Percentiles rank a stretch among this genome's conserved stretches.
These are phyloP conservation scores for Synaphobranchus kaupii DNA, from an alignment of 2,797 vertebrate genomes.

Conservation along the genomic window DNA sequence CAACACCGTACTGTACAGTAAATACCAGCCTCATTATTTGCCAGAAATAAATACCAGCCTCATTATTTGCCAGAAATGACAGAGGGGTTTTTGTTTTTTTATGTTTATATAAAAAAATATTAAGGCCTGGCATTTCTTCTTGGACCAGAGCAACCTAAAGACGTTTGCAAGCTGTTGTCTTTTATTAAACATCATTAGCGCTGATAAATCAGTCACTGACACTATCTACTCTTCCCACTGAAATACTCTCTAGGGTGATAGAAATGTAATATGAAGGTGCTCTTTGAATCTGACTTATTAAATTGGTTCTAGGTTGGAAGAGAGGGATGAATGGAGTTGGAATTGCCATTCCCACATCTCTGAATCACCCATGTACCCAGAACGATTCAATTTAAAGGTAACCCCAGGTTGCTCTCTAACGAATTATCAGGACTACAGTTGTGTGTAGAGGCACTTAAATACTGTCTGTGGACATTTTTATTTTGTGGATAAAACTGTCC, in stretches of 20 bases:
- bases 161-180: background rate
- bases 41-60: background rate
- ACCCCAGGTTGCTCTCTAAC: background rate
- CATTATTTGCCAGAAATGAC: background rate
- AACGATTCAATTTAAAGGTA: background rate
- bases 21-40: background rate
- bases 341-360: background rate
- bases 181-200: background rate
- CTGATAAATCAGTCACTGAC: background rate
- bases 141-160: background rate
- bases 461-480: background rate
- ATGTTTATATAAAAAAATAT: background rate
- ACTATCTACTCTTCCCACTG: background rate
- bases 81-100: background rate
- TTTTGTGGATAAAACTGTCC: background rate
- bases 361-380: background rate
- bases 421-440: too few relatives aligned
- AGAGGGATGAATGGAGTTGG: background rate
- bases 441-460: background rate
- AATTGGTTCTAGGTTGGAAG: background rate
- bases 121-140: background rate
- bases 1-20: background rate
- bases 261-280: slow-evolving; percentile 4
- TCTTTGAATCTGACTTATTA: background rate
- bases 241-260: background rate